Evolutionary conservation across 1,140 invertebrate species (phyloP), one percentile per base, ranked within the genome.

Genomic region (Zaprionus camerounensis): DNA sequence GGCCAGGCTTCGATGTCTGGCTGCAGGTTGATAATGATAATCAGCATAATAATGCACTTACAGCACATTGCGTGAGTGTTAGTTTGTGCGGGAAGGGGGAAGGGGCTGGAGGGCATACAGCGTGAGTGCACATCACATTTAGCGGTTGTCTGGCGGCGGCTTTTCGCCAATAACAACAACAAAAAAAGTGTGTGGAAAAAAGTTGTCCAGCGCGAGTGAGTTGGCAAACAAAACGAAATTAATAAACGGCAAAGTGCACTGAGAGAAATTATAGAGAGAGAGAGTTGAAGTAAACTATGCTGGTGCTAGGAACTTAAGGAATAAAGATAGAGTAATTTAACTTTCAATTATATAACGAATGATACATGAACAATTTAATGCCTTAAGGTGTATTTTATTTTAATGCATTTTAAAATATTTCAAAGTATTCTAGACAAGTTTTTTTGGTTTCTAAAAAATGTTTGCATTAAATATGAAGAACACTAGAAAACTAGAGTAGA

Each of bases 41-140:
- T 88, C 88, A 88, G 76, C 78, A 88, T 81, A 72, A 88, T 85
- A 90, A 90, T 85, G 78, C 78, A 82, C 73, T 81, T 83, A 90
- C 67, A 77, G 44, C n/a, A 66, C 41, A 38, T n/a, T n/a, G 59
- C 34, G 38, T 38, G 59, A 1, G 31, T 17, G 11, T 59, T 31
- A 36, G 22, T n/a, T 31, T 20, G 24, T 11, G 38, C 5, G 28
- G 6, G 26, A 13, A 20, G 38, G 22, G 13, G 13, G 38, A 2
- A 1, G 26, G 12, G 41, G 38, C 1, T 5, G 15, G 0, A 5
- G 4, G 38, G 38, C 0, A n/a, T 2, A 44, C 41, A 44, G 41
- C 15, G 15, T 11, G 6, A 38, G 49, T 44, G 36, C 28, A 17
- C 24, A 46, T 31, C 46, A 41, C 49, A 58, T 70, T 67, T 46